Evolutionary conservation across 1,140 invertebrate species (phyloP).

Genomic region (Chrysopa pallens): DNA sequence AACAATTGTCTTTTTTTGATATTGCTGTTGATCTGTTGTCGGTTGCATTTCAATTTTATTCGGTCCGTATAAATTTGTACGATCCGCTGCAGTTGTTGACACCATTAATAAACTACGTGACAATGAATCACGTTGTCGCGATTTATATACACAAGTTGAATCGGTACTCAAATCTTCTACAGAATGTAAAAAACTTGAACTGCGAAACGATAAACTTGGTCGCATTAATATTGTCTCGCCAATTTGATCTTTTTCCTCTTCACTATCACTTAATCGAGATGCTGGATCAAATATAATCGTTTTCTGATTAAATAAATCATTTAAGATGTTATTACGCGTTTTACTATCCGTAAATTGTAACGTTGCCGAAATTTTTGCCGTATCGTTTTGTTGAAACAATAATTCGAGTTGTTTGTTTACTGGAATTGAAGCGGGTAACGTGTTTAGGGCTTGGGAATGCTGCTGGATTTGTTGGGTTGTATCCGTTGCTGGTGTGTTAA

Average conservation of each 20-base stretch:
- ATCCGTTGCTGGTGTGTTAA: slow-evolving; percentile 10
- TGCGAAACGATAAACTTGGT: slow-evolving; percentile 38
- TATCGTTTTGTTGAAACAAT: neutral
- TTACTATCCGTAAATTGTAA: neutral
- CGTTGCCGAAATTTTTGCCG: neutral
- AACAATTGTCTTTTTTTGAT: slow-evolving; percentile 7
- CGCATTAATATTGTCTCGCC: slow-evolving; percentile 32
- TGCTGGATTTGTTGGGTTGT: slow-evolving; percentile 4
- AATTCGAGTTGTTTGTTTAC: neutral
- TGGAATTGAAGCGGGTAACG: slow-evolving; percentile 5
- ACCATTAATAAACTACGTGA: slow-evolving; percentile 21
- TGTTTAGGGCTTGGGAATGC: slow-evolving; percentile 5
- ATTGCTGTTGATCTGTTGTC: slow-evolving; percentile 3
- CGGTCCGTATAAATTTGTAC: slow-evolving; percentile 12
- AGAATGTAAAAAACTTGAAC: slow-evolving; percentile 47
- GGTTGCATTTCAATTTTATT: neutral
- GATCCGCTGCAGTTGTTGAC: slow-evolving; percentile 17
- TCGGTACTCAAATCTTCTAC: slow-evolving; percentile 55
- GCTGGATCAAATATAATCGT: slow-evolving; percentile 13
- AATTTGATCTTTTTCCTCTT: slow-evolving; percentile 36
- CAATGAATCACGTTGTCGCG: slow-evolving; percentile 23
- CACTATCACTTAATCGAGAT: slow-evolving; percentile 24
- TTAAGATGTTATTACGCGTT: slow-evolving; percentile 24
- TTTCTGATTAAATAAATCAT: slow-evolving; percentile 34
- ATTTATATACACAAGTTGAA: slow-evolving; percentile 54